phyloP scores from a whole-genome alignment of 2,797 vertebrate genomes.

The Gephyroberyx darwinii region DNA sequence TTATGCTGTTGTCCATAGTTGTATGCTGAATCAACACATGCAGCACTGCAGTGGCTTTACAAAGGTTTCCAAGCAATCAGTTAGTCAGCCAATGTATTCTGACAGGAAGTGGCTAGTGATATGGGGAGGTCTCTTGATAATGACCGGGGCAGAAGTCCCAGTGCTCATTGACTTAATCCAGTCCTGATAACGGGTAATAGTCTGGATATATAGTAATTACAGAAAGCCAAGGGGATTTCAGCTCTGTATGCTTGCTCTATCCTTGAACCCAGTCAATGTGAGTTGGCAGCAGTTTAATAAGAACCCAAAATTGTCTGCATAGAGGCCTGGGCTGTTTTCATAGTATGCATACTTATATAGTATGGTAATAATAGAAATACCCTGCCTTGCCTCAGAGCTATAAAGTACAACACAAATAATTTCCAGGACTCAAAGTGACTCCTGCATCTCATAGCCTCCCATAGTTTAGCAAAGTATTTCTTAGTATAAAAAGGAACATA shows the following conservation, averaged over 20 bases:
- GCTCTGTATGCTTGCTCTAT: constrained; percentile 57
- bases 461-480: background rate
- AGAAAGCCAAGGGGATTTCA: constrained; percentile 66
- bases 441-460: background rate
- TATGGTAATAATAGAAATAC: constrained; percentile 5
- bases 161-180: constrained; percentile 76
- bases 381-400: background rate
- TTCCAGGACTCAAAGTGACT: background rate
- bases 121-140: constrained; percentile 56
- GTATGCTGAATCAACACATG: constrained; percentile 34
- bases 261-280: constrained; percentile 65
- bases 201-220: constrained; percentile 78
- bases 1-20: too few relatives aligned
- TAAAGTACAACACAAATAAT: background rate
- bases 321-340: constrained; percentile 19
- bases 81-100: constrained; percentile 39
- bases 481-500: background rate
- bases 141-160: constrained; percentile 70
- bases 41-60: constrained; percentile 37
- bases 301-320: constrained; percentile 28
- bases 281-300: constrained; percentile 49
- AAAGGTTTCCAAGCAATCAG: constrained; percentile 43
- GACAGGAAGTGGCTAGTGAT: constrained; percentile 57
- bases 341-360: background rate
- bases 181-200: constrained; percentile 76